phyloP scores from a whole-genome alignment of 2,113 vertebrate species.

The Furnarius figulus region DNA sequence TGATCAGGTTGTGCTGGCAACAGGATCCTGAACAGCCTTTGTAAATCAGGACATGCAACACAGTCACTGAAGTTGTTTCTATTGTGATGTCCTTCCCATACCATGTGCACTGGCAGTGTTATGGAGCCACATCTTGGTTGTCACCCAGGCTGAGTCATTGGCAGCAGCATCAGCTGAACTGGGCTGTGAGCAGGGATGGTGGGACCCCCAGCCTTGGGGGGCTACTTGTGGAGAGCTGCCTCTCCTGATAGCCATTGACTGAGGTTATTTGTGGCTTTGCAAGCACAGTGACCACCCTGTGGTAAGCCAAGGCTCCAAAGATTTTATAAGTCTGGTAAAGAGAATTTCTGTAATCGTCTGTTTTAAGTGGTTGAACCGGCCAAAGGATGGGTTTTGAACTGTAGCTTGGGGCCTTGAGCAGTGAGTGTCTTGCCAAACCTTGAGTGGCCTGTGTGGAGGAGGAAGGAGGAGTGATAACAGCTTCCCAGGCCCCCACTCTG shows the following conservation, averaged over 20 bases:
- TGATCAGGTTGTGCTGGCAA: neutral
- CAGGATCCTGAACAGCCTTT: neutral
- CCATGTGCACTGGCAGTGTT: accelerated
- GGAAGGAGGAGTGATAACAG: neutral
- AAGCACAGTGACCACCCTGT: neutral
- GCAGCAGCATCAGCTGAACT: neutral
- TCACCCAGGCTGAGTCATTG: neutral
- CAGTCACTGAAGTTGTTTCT: neutral
- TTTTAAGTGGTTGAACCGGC: neutral
- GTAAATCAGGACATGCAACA: neutral
- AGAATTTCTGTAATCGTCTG: accelerated
- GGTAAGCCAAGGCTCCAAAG: neutral
- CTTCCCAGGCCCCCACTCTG: neutral
- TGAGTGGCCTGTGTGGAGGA: neutral
- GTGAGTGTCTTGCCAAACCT: accelerated
- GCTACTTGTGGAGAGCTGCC: neutral
- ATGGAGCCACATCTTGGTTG: neutral
- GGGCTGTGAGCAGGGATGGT: neutral
- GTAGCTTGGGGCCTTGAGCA: too few species aligned
- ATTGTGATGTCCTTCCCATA: neutral
- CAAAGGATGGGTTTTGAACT: neutral
- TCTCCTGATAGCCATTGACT: neutral
- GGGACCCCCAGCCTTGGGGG: neutral
- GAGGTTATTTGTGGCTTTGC: neutral
- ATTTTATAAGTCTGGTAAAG: neutral